phyloP scores from a whole-genome alignment of 1,140 invertebrate genomes.

The Spodoptera frugiperda region DNA sequence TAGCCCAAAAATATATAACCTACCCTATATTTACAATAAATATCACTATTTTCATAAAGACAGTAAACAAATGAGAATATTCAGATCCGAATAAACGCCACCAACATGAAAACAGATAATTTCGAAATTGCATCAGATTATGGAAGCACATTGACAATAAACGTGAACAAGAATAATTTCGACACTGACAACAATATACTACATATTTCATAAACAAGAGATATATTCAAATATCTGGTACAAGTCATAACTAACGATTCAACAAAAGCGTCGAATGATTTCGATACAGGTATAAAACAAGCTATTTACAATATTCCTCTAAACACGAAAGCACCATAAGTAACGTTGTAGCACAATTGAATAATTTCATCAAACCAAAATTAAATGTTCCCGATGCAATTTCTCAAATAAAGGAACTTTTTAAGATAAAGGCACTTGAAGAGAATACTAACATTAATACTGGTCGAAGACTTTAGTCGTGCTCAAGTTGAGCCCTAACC shows the following conservation, averaged over 20 bases:
- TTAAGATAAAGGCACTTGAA: slow-evolving; percentile 39
- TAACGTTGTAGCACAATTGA: slow-evolving; percentile 22
- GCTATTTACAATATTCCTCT: slow-evolving; percentile 25
- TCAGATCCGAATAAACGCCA: slow-evolving; percentile 36
- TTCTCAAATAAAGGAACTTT: slow-evolving; percentile 43
- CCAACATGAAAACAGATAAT: slow-evolving; percentile 20
- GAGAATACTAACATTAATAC: slow-evolving; percentile 48
- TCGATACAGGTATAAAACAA: background rate
- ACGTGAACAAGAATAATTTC: slow-evolving; percentile 2
- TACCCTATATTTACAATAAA: slow-evolving; percentile 42
- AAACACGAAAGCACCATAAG: slow-evolving; percentile 11
- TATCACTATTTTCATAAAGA: slow-evolving; percentile 25
- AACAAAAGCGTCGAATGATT: slow-evolving; percentile 20
- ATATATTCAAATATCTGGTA: slow-evolving; percentile 15
- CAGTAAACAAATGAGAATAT: slow-evolving; percentile 24
- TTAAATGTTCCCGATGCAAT: slow-evolving; percentile 27
- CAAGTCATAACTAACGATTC: slow-evolving; percentile 24
- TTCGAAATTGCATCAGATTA: slow-evolving; percentile 41
- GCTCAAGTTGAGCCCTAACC: slow-evolving; percentile 13
- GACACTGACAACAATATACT: slow-evolving; percentile 6
- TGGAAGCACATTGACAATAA: slow-evolving; percentile 17
- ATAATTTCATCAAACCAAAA: background rate
- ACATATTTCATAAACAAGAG: slow-evolving; percentile 11
- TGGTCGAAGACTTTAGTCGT: slow-evolving; percentile 28
- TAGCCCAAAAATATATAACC: background rate